These are phyloP conservation scores for Paedocypris sp. DNA, from an alignment of 2,113 vertebrate genomes.

Conservation along the genomic window DNA sequence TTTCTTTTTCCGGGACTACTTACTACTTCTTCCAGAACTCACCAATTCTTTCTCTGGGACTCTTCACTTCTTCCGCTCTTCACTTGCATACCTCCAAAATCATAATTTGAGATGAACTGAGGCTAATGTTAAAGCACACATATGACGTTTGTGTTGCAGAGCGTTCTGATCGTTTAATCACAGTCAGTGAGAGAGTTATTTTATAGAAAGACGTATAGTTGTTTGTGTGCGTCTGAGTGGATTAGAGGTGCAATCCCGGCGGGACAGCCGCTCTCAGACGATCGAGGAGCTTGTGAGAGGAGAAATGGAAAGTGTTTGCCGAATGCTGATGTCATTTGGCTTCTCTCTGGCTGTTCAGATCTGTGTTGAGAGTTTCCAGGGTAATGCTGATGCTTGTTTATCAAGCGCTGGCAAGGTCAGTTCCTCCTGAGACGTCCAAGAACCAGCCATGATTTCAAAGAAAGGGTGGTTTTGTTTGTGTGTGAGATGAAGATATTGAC, in stretches of 20 bases:
- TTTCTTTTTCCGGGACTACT: too few species aligned
- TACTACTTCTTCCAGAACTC: too few species aligned
- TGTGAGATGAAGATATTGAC: neutral
- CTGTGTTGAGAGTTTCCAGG: constrained; percentile 17
- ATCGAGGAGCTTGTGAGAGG: neutral
- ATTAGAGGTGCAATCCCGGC: constrained; percentile 9
- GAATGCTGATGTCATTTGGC: constrained; percentile 23
- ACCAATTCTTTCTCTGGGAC: too few species aligned
- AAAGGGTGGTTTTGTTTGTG: neutral
- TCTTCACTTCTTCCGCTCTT: too few species aligned
- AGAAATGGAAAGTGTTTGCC: neutral
- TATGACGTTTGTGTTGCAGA: constrained; percentile 3
- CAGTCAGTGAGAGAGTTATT: constrained; percentile 16
- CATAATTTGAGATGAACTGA: too few species aligned
- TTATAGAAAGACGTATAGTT: constrained; percentile 14
- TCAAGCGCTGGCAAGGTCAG: constrained; percentile 10
- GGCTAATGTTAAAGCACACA: neutral
- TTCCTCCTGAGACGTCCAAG: neutral
- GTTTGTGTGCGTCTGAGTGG: constrained; percentile 16
- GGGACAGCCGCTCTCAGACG: neutral
- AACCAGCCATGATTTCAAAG: neutral
- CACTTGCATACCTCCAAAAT: too few species aligned
- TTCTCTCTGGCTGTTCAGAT: constrained; percentile 14
- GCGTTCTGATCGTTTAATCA: constrained; percentile 18
- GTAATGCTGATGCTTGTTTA: constrained; percentile 2